Evolutionary conservation across 2,113 vertebrate genomes (phyloP).

Genomic region (Rana temporaria): DNA sequence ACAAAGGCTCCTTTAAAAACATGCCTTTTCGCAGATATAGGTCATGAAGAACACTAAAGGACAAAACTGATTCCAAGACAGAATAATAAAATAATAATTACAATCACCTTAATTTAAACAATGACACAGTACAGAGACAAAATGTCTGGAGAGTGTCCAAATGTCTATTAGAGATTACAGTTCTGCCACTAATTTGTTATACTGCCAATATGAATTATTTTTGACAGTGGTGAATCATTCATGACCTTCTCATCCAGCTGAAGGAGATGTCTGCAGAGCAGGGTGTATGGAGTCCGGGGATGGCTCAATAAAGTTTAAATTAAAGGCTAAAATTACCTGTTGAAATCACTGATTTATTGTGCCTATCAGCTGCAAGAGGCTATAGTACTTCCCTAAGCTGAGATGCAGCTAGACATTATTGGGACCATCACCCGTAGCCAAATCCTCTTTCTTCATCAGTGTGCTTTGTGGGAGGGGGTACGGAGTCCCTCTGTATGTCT

Average conservation of each 20-base stretch:
- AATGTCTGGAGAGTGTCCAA: slow-evolving; percentile 6
- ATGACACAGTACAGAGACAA: not conserved
- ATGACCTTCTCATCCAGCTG: slow-evolving; percentile 2
- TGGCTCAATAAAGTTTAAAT: no score
- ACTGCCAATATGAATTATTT: not conserved
- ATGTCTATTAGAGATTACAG: not conserved
- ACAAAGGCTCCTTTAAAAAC: not conserved
- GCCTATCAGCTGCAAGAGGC: no score
- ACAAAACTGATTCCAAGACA: not conserved
- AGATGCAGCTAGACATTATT: no score
- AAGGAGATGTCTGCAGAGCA: not conserved
- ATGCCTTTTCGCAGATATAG: not conserved
- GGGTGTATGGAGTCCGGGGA: not conserved
- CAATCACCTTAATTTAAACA: not conserved
- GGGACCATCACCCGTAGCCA: no score
- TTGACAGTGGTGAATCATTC: slow-evolving; percentile 1
- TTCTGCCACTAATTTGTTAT: not conserved
- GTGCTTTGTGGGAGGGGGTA: no score
- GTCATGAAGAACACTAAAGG: not conserved
- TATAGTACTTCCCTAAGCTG: no score
- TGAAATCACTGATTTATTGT: no score
- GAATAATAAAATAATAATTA: not conserved
- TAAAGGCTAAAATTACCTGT: no score
- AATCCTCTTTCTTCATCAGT: no score
- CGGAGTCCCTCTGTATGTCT: no score